phyloP scores from a whole-genome alignment of 2,888 invertebrate genomes.

The Harmothoe impar region DNA sequence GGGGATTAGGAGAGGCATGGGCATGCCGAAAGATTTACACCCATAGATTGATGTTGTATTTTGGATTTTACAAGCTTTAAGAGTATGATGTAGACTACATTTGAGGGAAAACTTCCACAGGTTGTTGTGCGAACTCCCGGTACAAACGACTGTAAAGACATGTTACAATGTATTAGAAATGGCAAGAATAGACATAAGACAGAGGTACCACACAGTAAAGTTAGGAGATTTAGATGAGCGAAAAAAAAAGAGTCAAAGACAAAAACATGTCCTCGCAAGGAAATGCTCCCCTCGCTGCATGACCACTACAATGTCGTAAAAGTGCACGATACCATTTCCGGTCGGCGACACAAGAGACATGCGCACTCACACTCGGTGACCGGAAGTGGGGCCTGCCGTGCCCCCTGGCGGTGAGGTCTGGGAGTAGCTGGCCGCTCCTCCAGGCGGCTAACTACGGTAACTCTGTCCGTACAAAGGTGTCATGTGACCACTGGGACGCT shows the following conservation, averaged over 20 bases:
- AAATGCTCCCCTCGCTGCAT: not conserved
- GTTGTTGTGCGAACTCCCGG: no score
- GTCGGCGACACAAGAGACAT: not conserved
- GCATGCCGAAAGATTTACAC: no score
- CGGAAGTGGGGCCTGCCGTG: not conserved
- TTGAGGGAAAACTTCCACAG: no score
- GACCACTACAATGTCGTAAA: not conserved
- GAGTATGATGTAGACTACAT: no score
- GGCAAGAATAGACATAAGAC: not conserved
- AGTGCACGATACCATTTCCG: not conserved
- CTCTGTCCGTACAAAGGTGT: slow-evolving; percentile 14
- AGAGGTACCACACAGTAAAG: no score
- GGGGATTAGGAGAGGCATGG: no score
- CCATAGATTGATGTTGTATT: no score
- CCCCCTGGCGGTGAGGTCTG: no score
- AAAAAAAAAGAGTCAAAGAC: not conserved
- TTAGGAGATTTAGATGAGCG: no score
- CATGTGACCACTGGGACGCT: slow-evolving; percentile 1
- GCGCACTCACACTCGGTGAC: slow-evolving; percentile 32
- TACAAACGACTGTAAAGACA: not conserved
- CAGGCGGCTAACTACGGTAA: not conserved
- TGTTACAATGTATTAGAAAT: not conserved
- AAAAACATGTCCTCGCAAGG: not conserved
- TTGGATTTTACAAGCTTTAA: no score
- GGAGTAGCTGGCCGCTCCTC: no score